Evolutionary conservation across 2,888 invertebrate species (phyloP).

Genomic region (Conus canariensis): DNA sequence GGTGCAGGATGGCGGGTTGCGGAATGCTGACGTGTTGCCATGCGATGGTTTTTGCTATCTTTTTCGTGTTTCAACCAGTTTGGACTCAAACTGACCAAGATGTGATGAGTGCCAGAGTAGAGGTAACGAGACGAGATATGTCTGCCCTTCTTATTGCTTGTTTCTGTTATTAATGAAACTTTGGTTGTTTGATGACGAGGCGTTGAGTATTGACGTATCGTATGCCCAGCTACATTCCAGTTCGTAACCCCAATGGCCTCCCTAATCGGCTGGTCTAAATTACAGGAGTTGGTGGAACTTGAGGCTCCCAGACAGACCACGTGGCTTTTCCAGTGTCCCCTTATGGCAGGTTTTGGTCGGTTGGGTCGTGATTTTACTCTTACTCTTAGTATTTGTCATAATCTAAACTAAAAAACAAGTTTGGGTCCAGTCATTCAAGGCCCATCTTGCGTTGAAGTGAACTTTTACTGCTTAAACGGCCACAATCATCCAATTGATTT

Average conservation of each 20-base stretch:
- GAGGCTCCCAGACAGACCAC: too few species aligned
- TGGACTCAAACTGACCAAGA: slow-evolving; percentile 17
- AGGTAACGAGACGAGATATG: slow-evolving; percentile 37
- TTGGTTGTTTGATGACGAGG: too few species aligned
- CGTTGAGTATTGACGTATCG: background rate
- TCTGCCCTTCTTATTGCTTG: background rate
- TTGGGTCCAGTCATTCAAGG: too few species aligned
- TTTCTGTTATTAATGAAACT: background rate
- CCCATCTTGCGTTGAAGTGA: too few species aligned
- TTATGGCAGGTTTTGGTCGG: too few species aligned
- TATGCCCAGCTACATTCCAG: background rate
- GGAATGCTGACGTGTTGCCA: slow-evolving; percentile 43
- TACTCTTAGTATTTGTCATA: too few species aligned
- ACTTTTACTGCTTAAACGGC: too few species aligned
- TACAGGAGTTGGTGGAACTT: background rate
- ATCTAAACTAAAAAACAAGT: too few species aligned
- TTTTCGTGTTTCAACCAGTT: slow-evolving; percentile 3
- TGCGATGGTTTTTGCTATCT: background rate
- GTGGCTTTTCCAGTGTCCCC: too few species aligned
- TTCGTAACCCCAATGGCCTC: too few species aligned
- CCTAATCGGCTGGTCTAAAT: background rate
- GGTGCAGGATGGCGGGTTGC: slow-evolving; percentile 41
- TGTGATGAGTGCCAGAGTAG: slow-evolving; percentile 48
- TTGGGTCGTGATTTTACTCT: too few species aligned
- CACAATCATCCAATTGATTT: too few species aligned